Conservation (phyloP, 1,140 invertebrate species). For the Ceratosolen fusciceps region DNA sequence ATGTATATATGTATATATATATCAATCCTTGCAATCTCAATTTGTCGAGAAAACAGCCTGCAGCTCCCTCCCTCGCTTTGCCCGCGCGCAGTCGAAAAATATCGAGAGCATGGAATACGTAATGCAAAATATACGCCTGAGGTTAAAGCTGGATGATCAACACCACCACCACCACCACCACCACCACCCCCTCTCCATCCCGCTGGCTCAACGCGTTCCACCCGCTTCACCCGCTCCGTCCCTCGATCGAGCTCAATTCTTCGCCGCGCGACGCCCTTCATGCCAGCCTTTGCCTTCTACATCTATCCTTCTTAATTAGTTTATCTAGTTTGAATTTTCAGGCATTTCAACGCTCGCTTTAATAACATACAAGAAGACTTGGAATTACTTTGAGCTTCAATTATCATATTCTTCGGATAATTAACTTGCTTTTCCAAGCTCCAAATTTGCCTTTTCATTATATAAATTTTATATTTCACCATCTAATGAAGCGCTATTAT, state of each 20-base stretch:
- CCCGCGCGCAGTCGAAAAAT: slow-evolving; percentile 20
- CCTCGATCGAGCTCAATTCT: too few relatives aligned
- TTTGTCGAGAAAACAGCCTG: slow-evolving; percentile 15
- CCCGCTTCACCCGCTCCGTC: too few relatives aligned
- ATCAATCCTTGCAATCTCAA: slow-evolving; percentile 35
- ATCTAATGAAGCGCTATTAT: too few relatives aligned
- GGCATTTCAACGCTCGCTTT: background rate
- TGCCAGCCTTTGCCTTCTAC: too few relatives aligned
- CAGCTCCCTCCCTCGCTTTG: background rate
- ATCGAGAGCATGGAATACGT: slow-evolving; percentile 19
- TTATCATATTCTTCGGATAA: background rate
- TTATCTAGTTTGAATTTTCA: background rate
- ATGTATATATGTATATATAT: too few relatives aligned
- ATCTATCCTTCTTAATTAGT: background rate
- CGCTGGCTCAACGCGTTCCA: too few relatives aligned
- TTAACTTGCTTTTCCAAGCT: too few relatives aligned
- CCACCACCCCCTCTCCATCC: too few relatives aligned
- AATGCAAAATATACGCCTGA: slow-evolving; percentile 19
- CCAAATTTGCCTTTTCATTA: too few relatives aligned
- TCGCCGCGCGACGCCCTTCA: too few relatives aligned
- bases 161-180: background rate
- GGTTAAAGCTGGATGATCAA: slow-evolving; percentile 1
- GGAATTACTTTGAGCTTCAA: background rate
- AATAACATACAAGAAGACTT: background rate
- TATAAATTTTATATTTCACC: too few relatives aligned